Percentiles rank a stretch among this genome's conserved stretches.
phyloP scores from a whole-genome alignment of 2,797 vertebrate species.

The Chrosomus eos region DNA sequence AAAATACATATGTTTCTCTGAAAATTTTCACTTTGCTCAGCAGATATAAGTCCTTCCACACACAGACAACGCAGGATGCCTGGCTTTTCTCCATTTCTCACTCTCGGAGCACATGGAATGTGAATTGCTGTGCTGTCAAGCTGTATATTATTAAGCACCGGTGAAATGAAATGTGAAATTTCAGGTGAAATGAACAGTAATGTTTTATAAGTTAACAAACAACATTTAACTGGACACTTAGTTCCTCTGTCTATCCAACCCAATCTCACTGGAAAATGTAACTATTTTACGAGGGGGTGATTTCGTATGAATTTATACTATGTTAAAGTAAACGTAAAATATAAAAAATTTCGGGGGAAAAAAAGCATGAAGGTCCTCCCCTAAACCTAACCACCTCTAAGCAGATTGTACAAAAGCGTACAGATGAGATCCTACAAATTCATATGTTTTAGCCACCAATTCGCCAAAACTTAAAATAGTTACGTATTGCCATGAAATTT shows the following conservation, averaged over 20 bases:
- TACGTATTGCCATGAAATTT: not conserved
- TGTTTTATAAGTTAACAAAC: not conserved
- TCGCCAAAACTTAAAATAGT: not conserved
- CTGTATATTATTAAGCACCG: not conserved
- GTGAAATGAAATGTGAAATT: not conserved
- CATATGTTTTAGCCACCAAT: not conserved
- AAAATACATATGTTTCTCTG: not conserved
- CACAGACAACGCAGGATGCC: not conserved
- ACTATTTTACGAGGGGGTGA: not conserved
- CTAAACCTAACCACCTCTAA: not conserved
- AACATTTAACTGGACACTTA: not conserved
- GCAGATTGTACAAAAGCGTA: not conserved
- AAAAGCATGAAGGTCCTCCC: no score
- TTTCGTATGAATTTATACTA: not conserved
- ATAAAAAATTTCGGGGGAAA: no score
- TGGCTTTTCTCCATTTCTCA: not conserved
- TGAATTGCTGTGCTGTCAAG: not conserved
- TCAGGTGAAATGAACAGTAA: not conserved
- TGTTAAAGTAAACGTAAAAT: no score
- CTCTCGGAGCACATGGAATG: not conserved
- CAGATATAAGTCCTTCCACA: not conserved
- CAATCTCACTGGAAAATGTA: not conserved
- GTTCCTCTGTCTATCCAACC: slow-evolving; percentile 2
- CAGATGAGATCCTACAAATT: not conserved
- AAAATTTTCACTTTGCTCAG: not conserved